These are phyloP conservation scores for Anadara kagoshimensis DNA, from an alignment of 1,140 invertebrate genomes.

Conservation along the genomic window DNA sequence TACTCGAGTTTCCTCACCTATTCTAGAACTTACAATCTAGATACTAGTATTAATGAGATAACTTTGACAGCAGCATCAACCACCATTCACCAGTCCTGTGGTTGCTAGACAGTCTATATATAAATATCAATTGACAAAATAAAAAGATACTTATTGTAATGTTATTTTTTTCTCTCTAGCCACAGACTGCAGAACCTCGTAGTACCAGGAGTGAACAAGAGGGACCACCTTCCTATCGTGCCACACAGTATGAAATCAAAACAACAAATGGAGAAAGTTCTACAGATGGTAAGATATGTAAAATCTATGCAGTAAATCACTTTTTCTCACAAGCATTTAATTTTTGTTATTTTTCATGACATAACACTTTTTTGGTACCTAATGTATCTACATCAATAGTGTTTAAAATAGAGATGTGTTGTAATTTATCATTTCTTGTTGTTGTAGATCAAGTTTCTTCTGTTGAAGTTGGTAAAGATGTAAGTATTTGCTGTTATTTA, in stretches of 20 bases:
- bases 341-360: too few relatives aligned
- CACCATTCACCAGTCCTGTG: too few relatives aligned
- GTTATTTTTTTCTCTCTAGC: not conserved
- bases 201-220: not conserved
- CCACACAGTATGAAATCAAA: not conserved
- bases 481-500: not conserved
- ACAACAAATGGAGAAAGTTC: not conserved
- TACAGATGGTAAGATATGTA: not conserved
- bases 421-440: not conserved
- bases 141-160: too few relatives aligned
- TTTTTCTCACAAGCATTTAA: not conserved
- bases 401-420: too few relatives aligned
- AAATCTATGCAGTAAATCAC: not conserved
- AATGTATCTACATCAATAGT: too few relatives aligned
- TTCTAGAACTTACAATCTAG: too few relatives aligned
- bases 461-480: conserved; percentile 19
- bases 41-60: too few relatives aligned
- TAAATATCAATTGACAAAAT: too few relatives aligned
- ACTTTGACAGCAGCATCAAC: too few relatives aligned
- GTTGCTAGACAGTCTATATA: too few relatives aligned
- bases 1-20: too few relatives aligned
- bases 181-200: conserved; percentile 1
- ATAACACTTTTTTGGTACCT: too few relatives aligned
- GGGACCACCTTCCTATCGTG: not conserved
- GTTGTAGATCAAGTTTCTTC: conserved; percentile 24